phyloP scores from a whole-genome alignment of 2,797 vertebrate species.

The Pelobates cultripes region DNA sequence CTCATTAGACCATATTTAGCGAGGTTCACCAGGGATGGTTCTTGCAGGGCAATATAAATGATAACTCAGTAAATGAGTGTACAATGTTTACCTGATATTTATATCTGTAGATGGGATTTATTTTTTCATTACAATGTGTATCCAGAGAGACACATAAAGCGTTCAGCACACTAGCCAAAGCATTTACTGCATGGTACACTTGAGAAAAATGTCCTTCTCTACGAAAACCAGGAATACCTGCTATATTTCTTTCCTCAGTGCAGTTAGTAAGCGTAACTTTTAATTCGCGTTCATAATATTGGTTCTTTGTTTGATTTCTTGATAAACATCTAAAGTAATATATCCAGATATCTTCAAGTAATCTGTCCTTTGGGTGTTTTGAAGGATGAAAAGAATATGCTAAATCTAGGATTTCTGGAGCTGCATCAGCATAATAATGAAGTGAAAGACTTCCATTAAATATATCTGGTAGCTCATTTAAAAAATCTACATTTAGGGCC shows the following conservation, averaged over 20 bases:
- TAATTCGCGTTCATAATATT: background rate
- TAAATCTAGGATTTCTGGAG: background rate
- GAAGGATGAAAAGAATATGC: background rate
- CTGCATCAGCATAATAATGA: background rate
- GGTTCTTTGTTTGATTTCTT: background rate
- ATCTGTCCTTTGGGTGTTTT: background rate
- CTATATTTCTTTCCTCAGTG: background rate
- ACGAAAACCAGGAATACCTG: background rate
- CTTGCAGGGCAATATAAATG: no score
- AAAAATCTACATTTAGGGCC: background rate
- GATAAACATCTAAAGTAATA: background rate
- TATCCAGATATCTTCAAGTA: slow-evolving; percentile 1
- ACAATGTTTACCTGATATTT: background rate
- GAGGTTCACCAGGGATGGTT: no score
- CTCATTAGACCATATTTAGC: no score
- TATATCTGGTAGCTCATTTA: background rate
- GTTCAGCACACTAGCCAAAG: background rate
- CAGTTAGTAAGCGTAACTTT: background rate
- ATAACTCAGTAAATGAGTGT: background rate
- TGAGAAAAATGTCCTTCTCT: background rate
- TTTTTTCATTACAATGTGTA: background rate
- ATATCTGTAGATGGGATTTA: background rate
- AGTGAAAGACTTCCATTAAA: background rate
- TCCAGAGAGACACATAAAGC: background rate
- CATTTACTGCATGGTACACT: background rate